phyloP scores from a whole-genome alignment of 2,113 vertebrate species.

The Rhinopomastus cyanomelas region DNA sequence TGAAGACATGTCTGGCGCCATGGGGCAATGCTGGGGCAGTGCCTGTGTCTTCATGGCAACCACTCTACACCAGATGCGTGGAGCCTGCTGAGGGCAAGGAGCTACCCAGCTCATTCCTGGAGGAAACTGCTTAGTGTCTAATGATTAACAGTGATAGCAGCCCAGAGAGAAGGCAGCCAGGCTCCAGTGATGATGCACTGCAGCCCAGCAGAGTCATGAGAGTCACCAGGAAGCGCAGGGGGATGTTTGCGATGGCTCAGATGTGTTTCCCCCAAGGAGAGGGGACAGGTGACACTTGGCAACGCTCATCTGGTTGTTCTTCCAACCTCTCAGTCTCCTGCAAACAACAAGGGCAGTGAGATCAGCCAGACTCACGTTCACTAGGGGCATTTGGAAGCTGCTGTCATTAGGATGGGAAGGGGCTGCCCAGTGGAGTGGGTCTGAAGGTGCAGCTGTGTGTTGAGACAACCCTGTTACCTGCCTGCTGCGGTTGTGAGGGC shows the following conservation, averaged over 20 bases:
- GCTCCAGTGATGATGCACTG: not conserved
- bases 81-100: not conserved
- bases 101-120: not conserved
- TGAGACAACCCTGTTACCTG: too few relatives aligned
- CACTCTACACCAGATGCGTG: not conserved
- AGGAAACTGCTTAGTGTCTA: not conserved
- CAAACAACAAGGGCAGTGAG: not conserved
- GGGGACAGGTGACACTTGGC: not conserved
- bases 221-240: not conserved
- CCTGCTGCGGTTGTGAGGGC: rapidly evolving
- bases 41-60: slow-evolving; percentile 4
- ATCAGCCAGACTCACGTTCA: too few relatives aligned
- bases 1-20: not conserved
- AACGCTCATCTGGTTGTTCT: not conserved
- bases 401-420: too few relatives aligned
- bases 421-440: too few relatives aligned
- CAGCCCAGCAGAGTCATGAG: not conserved
- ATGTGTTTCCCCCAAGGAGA: not conserved
- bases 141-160: not conserved
- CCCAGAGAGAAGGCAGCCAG: not conserved
- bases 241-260: not conserved
- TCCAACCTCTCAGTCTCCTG: not conserved
- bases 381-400: too few relatives aligned
- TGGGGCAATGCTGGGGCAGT: not conserved
- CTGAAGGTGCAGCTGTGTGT: too few relatives aligned